Evolutionary conservation across 2,888 invertebrate genomes (phyloP), one percentile per base, ranked within the genome.

Genomic region (Lapara coniferarum): DNA sequence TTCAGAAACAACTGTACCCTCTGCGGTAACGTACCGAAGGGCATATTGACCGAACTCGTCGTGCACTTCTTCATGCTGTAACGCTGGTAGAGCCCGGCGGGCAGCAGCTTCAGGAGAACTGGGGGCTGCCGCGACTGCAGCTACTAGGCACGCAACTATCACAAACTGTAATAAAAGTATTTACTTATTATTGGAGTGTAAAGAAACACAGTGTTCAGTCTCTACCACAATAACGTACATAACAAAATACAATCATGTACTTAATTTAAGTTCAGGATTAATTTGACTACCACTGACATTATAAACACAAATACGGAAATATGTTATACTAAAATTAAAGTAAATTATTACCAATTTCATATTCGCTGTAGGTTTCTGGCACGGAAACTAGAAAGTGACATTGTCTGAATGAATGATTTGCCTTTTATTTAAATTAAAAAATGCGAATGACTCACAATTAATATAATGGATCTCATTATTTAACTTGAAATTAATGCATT

Each of bases 11-110:
- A 86, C 73, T 51, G 84, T 88, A 51, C 86, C 86, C 70, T 89
- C 86, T 10, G 87, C 88, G 0, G 88, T 88, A 69, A 86, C 81
- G 81, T 88, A 89, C n/a, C 84, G 81, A 2, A 89, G 78, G 4
- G 81, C 78, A 73, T 85, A 89, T 73, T 88, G 87, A 6, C 89
- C 88, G 49, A 77, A 79, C 70, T 85, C 83, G 68, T 85, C 85
- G 57, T 84, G 87, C n/a, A 83, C 71, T 70, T 87, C 87, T 59
- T 85, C 81, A 69, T 85, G 87, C 8, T 80, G 77, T 0, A 87
- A 71, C 0, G 84, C 88, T 30, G 83, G 87, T 19, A 81, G 76
- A 2, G 71, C 73, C 51, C 85, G 80, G 14, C 74, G 77, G 0
- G 76, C 77, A 14, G 78, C 72, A 0, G 66, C 70, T 14, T 70